Percentiles rank a stretch among this genome's conserved stretches.
Conservation (phyloP, 2,113 vertebrate species). For the Echinops telfairi region DNA sequence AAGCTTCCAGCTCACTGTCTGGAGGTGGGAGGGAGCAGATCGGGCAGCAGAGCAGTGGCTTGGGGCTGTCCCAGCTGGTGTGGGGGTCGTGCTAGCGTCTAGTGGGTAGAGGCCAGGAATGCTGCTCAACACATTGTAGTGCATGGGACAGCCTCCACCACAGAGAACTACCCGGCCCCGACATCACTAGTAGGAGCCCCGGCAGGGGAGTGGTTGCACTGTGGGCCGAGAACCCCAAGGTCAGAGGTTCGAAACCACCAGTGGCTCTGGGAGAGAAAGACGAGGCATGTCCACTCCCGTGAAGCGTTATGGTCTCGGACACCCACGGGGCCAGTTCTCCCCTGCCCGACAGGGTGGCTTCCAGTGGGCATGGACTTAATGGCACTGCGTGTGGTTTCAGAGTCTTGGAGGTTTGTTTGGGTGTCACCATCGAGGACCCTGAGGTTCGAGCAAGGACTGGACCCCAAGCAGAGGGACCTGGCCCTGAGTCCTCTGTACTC, state of each 20-base stretch:
- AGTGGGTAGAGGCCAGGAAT: background rate
- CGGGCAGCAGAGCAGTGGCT: background rate
- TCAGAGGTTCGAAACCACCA: too few relatives aligned
- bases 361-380: too few relatives aligned
- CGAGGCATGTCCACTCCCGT: too few relatives aligned
- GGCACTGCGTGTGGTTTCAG: too few relatives aligned
- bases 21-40: background rate
- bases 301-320: too few relatives aligned
- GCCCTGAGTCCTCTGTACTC: background rate
- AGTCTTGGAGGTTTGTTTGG: too few relatives aligned
- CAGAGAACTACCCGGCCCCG: background rate
- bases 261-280: too few relatives aligned
- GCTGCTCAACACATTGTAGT: accelerated
- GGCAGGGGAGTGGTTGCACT: too few relatives aligned
- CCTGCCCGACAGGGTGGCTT: too few relatives aligned
- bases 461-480: background rate
- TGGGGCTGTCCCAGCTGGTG: background rate
- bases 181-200: background rate
- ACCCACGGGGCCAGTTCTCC: too few relatives aligned
- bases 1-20: background rate
- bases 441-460: background rate
- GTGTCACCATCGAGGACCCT: background rate
- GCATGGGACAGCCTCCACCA: background rate
- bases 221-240: too few relatives aligned
- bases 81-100: too few relatives aligned